A percentile compares a stretch with the other conserved stretches of the same genome.
Conservation (phyloP, 2,797 vertebrate genomes). For the Clamator glandarius region DNA sequence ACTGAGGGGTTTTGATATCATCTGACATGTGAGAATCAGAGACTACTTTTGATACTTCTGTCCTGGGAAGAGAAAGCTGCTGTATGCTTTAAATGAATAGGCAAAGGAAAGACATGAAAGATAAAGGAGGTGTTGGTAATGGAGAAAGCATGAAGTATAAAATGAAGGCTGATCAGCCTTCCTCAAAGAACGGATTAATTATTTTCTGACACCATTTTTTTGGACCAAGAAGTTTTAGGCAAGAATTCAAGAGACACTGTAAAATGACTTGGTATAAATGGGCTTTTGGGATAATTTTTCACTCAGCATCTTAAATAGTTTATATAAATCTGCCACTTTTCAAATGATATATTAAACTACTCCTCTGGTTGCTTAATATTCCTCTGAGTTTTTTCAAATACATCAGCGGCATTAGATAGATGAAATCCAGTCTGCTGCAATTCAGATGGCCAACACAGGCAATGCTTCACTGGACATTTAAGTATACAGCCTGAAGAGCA, state of each 20-base stretch:
- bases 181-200: not conserved
- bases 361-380: not conserved
- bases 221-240: not conserved
- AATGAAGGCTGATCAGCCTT: not conserved
- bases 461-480: not conserved
- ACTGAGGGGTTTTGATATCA: accelerated
- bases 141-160: not conserved
- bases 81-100: slow-evolving; percentile 8
- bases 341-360: not conserved
- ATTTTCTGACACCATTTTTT: slow-evolving; percentile 17
- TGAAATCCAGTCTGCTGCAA: not conserved
- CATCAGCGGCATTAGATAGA: not conserved
- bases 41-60: not conserved
- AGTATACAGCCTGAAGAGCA: not conserved
- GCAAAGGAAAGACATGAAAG: not conserved
- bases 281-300: not conserved
- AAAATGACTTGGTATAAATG: not conserved
- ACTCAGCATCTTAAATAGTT: not conserved
- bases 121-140: not conserved
- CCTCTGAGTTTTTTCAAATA: slow-evolving; percentile 21
- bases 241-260: not conserved
- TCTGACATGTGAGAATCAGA: not conserved
- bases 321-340: not conserved
- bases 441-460: not conserved
- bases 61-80: not conserved